These are phyloP conservation scores for Trigoniulus corallinus DNA, from an alignment of 1,140 invertebrate genomes.

Conservation along the genomic window DNA sequence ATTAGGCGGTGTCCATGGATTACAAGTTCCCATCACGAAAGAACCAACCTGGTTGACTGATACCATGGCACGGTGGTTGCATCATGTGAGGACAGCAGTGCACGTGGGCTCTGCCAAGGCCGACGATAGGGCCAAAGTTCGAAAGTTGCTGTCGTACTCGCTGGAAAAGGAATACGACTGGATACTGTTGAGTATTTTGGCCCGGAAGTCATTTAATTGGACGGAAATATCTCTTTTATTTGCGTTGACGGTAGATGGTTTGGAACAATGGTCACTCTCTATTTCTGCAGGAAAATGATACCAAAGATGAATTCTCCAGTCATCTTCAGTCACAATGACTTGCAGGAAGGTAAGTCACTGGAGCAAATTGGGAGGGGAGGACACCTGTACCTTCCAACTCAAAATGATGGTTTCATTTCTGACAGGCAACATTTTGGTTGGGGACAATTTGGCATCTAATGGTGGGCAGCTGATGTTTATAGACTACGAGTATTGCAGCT, in stretches of 20 bases:
- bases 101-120: slow-evolving; percentile 13
- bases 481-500: slow-evolving; percentile 88
- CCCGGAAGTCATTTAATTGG: background rate
- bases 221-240: too few relatives aligned
- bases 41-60: slow-evolving; percentile 87
- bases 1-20: slow-evolving; percentile 73
- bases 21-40: slow-evolving; percentile 87
- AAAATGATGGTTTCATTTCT: too few relatives aligned
- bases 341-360: slow-evolving; percentile 6
- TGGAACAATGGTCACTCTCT: too few relatives aligned
- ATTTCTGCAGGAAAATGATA: slow-evolving; percentile 1
- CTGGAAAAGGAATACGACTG: slow-evolving; percentile 43
- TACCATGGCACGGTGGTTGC: slow-evolving; percentile 42
- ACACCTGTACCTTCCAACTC: too few relatives aligned
- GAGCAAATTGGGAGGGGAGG: too few relatives aligned
- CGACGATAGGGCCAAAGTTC: slow-evolving; percentile 11
- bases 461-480: slow-evolving; percentile 42
- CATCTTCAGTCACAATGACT: slow-evolving; percentile 6
- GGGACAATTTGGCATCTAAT: slow-evolving; percentile 37
- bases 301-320: slow-evolving; percentile 1
- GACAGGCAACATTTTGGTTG: slow-evolving; percentile 22
- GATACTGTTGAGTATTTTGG: slow-evolving; percentile 39
- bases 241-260: too few relatives aligned
- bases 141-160: slow-evolving; percentile 27
- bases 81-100: slow-evolving; percentile 22